Evolutionary conservation across 37 sponge, comb jelly and placozoan genomes (phyloP).

Genomic region (Trichoplax adhaerens): DNA sequence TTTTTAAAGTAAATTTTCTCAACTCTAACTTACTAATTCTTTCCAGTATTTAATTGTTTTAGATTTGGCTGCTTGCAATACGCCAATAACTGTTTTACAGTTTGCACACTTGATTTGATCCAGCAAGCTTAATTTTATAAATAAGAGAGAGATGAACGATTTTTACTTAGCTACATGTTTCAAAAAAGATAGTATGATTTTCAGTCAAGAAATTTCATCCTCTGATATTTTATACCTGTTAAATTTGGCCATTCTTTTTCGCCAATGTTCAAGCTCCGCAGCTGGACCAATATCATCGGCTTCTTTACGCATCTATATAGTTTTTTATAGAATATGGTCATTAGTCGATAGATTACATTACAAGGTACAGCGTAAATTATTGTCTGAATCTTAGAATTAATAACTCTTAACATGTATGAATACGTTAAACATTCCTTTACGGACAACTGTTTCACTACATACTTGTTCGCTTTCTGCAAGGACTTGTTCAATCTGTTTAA

Average conservation of each 20-base stretch:
- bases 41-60: conserved; percentile 38
- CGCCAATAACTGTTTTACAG: conserved; percentile 56
- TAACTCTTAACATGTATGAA: too few species aligned
- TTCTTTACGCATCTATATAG: conserved; percentile 65
- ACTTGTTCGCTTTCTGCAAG: conserved; percentile 57
- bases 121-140: conserved; percentile 14
- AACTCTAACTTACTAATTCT: conserved; percentile 9
- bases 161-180: too few species aligned
- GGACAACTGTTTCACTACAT: too few species aligned
- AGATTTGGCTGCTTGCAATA: conserved; percentile 63
- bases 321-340: too few species aligned
- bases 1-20: neutral
- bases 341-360: too few species aligned
- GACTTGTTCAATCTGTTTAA: conserved; percentile 75
- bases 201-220: too few species aligned
- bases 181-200: too few species aligned
- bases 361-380: too few species aligned
- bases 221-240: conserved; percentile 11
- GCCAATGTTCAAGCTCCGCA: conserved; percentile 94
- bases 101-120: conserved; percentile 73
- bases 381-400: too few species aligned
- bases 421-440: too few species aligned
- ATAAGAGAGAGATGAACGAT: too few species aligned
- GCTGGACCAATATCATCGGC: conserved; percentile 79
- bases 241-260: conserved; percentile 74